Percentiles rank a stretch among this genome's conserved stretches.
Conservation (phyloP, 2,888 invertebrate species). For the Leucoptera coffeella region DNA sequence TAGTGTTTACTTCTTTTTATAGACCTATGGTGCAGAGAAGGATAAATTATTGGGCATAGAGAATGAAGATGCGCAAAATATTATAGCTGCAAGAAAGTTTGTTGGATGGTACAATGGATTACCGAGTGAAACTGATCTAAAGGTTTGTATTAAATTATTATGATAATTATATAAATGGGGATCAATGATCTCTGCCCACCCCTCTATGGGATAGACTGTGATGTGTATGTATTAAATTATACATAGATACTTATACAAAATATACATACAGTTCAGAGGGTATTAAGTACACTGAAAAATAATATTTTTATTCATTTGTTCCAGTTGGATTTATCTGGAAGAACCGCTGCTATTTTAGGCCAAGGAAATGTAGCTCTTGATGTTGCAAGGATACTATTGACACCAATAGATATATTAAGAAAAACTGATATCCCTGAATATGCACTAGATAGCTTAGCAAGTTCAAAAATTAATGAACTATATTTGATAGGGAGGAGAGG, state of each 20-base stretch:
- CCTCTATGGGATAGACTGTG: too few relatives aligned
- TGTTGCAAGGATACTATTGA: slow-evolving; percentile 88
- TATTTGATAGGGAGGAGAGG: slow-evolving; percentile 87
- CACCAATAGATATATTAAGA: slow-evolving; percentile 73
- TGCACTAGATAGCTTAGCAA: slow-evolving; percentile 67
- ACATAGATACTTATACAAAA: too few relatives aligned
- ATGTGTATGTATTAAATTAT: too few relatives aligned
- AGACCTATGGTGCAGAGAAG: slow-evolving; percentile 90
- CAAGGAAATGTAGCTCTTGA: slow-evolving; percentile 99
- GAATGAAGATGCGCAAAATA: slow-evolving; percentile 71
- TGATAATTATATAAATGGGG: too few relatives aligned
- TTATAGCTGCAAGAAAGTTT: slow-evolving; percentile 83
- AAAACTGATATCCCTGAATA: slow-evolving; percentile 87
- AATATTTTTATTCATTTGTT: too few relatives aligned
- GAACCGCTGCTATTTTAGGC: slow-evolving; percentile 77
- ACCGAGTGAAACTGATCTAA: slow-evolving; percentile 67
- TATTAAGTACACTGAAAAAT: too few relatives aligned
- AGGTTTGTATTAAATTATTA: too few relatives aligned
- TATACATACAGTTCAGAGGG: too few relatives aligned
- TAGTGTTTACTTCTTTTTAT: slow-evolving; percentile 8
- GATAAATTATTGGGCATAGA: slow-evolving; percentile 74
- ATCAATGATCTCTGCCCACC: too few relatives aligned
- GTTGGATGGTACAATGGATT: slow-evolving; percentile 99
- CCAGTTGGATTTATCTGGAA: slow-evolving; percentile 40
- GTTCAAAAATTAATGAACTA: slow-evolving; percentile 74